Percentiles rank a stretch among this genome's conserved stretches.
Evolutionary conservation across 2,888 invertebrate genomes (phyloP).

Genomic region (Drosophila phalerata): DNA sequence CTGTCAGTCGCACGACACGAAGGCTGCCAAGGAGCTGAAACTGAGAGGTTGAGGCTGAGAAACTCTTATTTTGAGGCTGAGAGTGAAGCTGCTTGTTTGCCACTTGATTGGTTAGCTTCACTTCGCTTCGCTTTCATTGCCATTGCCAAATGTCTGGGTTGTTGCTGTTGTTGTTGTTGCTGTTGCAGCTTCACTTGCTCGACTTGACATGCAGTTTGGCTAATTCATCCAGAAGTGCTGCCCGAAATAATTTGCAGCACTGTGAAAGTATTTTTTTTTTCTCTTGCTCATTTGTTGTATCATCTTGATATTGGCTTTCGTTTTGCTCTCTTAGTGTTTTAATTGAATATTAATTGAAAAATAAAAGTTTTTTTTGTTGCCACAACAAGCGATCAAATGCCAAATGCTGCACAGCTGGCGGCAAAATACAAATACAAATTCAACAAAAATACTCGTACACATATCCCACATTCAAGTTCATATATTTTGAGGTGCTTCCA

Average conservation of each 20-base stretch:
- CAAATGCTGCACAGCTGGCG: slow-evolving; percentile 59
- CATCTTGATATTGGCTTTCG: slow-evolving; percentile 48
- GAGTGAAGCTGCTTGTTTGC: slow-evolving; percentile 64
- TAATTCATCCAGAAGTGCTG: slow-evolving; percentile 79
- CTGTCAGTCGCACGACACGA: slow-evolving; percentile 58
- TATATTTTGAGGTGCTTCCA: slow-evolving; percentile 41
- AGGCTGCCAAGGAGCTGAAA: slow-evolving; percentile 41
- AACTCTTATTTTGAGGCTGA: slow-evolving; percentile 22
- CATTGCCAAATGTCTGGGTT: slow-evolving; percentile 52
- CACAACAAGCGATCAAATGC: slow-evolving; percentile 13
- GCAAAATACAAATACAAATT: slow-evolving; percentile 25
- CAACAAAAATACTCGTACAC: neutral
- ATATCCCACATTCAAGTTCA: slow-evolving; percentile 62
- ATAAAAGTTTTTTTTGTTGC: slow-evolving; percentile 56
- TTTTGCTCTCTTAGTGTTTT: slow-evolving; percentile 61
- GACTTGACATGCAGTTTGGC: slow-evolving; percentile 72
- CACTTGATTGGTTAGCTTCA: slow-evolving; percentile 72
- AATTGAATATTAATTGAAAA: slow-evolving; percentile 80
- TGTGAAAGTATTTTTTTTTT: slow-evolving; percentile 70
- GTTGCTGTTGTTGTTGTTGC: slow-evolving; percentile 5
- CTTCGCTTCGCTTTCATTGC: slow-evolving; percentile 76
- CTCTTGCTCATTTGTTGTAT: slow-evolving; percentile 6
- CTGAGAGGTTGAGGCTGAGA: slow-evolving; percentile 32
- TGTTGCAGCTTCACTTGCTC: slow-evolving; percentile 58
- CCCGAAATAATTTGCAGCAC: slow-evolving; percentile 74